Base-by-base conservation (phyloP, 2,888 invertebrate species). In the Clostera curtula region DNA sequence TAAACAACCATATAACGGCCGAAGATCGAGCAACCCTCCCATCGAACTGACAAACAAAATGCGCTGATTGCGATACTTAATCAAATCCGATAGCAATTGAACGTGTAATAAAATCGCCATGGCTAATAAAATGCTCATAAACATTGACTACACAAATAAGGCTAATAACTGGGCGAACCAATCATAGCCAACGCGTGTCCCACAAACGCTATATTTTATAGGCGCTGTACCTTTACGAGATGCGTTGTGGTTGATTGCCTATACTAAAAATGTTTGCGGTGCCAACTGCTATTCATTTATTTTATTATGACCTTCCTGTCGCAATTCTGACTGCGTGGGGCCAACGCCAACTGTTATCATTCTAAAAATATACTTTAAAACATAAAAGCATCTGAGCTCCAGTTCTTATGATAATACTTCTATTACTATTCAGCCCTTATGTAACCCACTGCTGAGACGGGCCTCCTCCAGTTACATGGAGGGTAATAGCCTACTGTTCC, bases 91-190 rank as follows among this genome's bases (percentile, higher is more conserved):
- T 63, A 56, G 60, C 74, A 70, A 76, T 76, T 69, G 72, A 66
- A 77, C 65, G 59, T 43, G 71, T 60, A 75, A 79, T 82, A 82
- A 80, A 79, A 74, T 57, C 66, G 58, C 62, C 60, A 67, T 59
- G 53, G 65, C 57, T 67, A 73, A 76, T 82, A 80, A 82, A 82
- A 77, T 38, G 48, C 60, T 52, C 65, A 72, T 82, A 82, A 82
- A 80, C 77, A 79, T 75, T 71, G 79, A 77, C 74, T 76, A 66
- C 68, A 75, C 77, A 77, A 80, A 79, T 77, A 77, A 67, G 56
- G 54, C 75, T 77, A 79, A 76, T 79, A 76, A 77, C 68, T 64
- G 48, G 65, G 45, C 58, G 53, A 58, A 55, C 77, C 76, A 75
- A 77, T 79, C 76, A 68, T 64, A 61, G 52, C 47, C 51, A 40